Evolutionary conservation across 2,113 vertebrate species (phyloP).

Genomic region (Trogon surrucura): DNA sequence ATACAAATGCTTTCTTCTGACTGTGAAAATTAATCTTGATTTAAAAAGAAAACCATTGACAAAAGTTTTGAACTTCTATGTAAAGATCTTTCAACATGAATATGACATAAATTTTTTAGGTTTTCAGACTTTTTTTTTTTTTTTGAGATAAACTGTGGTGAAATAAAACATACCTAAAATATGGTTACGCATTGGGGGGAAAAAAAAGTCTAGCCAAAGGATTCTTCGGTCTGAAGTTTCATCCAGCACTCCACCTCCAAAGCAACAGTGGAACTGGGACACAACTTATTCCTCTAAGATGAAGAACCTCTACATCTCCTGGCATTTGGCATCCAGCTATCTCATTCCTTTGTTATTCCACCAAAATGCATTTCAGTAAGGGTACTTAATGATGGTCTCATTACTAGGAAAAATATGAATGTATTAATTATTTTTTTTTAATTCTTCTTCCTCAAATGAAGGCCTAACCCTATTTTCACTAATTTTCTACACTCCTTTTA

Average conservation of each 20-base stretch:
- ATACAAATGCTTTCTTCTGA: background rate
- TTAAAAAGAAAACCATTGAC: background rate
- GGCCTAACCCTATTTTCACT: background rate
- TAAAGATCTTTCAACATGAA: background rate
- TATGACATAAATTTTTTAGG: background rate
- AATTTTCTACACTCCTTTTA: background rate
- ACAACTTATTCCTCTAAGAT: background rate
- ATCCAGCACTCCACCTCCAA: background rate
- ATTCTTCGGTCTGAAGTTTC: background rate
- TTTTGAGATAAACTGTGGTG: background rate
- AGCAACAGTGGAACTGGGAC: background rate
- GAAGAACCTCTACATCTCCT: background rate
- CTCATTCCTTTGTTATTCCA: background rate
- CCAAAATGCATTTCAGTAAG: background rate
- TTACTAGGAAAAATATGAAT: background rate
- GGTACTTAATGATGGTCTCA: background rate
- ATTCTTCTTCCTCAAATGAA: background rate
- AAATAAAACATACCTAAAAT: background rate
- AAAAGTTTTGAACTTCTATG: background rate
- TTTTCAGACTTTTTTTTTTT: background rate
- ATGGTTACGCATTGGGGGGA: background rate
- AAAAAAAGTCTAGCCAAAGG: background rate
- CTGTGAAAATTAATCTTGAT: background rate
- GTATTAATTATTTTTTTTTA: background rate
- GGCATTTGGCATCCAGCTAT: background rate